Evolutionary conservation across 2,888 invertebrate genomes (phyloP).

Genomic region (Noctua pronuba): DNA sequence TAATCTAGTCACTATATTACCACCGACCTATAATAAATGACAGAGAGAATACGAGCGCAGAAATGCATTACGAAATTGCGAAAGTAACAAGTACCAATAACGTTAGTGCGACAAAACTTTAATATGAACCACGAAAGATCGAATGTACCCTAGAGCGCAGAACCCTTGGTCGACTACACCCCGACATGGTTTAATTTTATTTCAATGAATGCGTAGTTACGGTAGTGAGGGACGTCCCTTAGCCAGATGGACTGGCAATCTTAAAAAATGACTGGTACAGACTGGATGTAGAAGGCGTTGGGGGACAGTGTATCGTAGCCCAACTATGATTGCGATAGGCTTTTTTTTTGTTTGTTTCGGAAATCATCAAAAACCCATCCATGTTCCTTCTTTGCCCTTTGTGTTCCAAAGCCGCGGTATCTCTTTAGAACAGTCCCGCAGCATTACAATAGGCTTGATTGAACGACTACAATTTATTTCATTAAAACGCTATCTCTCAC

Average conservation of each 20-base stretch:
- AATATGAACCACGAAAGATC: not conserved
- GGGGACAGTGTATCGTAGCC: not conserved
- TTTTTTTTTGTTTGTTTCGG: too few species aligned
- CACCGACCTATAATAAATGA: too few species aligned
- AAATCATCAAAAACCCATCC: too few species aligned
- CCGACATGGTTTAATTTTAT: not conserved
- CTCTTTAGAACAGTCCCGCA: too few species aligned
- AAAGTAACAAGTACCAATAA: not conserved
- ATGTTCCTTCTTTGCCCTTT: too few species aligned
- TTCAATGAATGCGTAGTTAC: not conserved
- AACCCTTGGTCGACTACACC: not conserved
- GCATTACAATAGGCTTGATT: not conserved
- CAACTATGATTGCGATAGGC: not conserved
- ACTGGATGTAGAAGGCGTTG: not conserved
- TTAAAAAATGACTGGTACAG: not conserved
- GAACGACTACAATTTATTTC: not conserved
- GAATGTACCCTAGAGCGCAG: not conserved
- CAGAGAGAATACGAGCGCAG: too few species aligned
- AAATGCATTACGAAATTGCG: too few species aligned
- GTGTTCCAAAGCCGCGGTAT: too few species aligned
- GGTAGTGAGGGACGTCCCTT: too few species aligned
- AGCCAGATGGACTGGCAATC: not conserved
- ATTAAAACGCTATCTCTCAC: constrained; percentile 20
- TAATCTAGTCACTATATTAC: too few species aligned
- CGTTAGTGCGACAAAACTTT: not conserved